A percentile compares a stretch with the other conserved stretches of the same genome.
phyloP scores from a whole-genome alignment of 2,113 vertebrate genomes.

The Colaptes auratus region DNA sequence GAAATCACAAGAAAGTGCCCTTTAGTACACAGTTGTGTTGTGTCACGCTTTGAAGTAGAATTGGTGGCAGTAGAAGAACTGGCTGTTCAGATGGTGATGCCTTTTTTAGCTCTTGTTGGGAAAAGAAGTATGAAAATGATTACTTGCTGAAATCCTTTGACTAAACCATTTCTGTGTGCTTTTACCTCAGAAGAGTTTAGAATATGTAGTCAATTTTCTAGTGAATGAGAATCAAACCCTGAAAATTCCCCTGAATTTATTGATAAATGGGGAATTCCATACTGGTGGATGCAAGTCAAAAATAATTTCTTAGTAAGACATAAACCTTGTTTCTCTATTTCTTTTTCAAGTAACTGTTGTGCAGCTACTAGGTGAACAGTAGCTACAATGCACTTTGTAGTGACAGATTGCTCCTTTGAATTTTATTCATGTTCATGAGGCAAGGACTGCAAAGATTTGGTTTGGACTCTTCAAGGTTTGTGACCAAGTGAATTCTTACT shows the following conservation, averaged over 20 bases:
- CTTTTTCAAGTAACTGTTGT: background rate
- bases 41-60: constrained; percentile 36
- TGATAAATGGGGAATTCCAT: background rate
- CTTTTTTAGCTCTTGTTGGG: constrained; percentile 38
- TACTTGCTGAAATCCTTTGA: constrained; percentile 10
- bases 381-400: background rate
- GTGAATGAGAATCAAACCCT: background rate
- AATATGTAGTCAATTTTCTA: background rate
- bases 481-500: background rate
- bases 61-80: constrained; percentile 18
- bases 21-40: constrained; percentile 22
- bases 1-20: constrained; percentile 32
- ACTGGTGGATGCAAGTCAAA: background rate
- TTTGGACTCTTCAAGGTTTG: background rate
- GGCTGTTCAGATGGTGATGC: constrained; percentile 30
- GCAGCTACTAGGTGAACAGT: background rate
- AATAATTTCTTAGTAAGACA: background rate
- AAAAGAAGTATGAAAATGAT: constrained; percentile 32
- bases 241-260: background rate
- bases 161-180: background rate
- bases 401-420: background rate
- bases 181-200: background rate
- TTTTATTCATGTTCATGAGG: background rate
- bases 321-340: background rate
- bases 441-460: background rate